Evolutionary conservation across 2,888 invertebrate species (phyloP), one percentile per base, ranked within the genome.

Genomic region (Tipula vernalis): DNA sequence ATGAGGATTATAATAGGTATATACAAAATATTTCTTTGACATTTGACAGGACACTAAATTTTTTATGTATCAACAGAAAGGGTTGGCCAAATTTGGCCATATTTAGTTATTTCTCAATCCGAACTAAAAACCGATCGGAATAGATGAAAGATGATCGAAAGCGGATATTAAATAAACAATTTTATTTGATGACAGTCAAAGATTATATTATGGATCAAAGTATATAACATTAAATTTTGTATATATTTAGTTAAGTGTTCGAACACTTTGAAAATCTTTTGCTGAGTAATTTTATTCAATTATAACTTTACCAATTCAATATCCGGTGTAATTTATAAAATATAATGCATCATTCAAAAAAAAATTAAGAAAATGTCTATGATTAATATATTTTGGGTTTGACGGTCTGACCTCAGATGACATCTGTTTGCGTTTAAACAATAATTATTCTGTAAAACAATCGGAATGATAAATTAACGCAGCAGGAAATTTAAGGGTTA

Each of bases 241-340:
- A 39, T 6, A 28, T 28, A 28, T 28, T 1, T 28, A 39, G 39
- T 39, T 1, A 57, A 57, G 71, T 71, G 71, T 8, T 71, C 10
- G 28, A 71, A 71, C 71, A 51, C 51, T 51, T 15, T 5, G 5
- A 36, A 28, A 83, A 28, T 36, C 41, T 41, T 84, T 39, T 39
- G 84, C 84, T 84, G 84, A 84, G 84, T 84, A 84, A 84, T 84
- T 84, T 84, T 39, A 39, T 84, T 84, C 84, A 84, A 84, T 84
- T 84, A 28, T 28, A 84, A 6, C n/a, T 84, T 39, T 84, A 39
- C 84, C 18, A 84, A 84, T 39, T 84, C 84, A 84, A 84, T 84
- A 39, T 84, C 84, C 84, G 84, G 84, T 84, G 84, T 71, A 71
- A 71, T 28, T 71, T 71, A 71, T 71, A 71, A 51, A 71, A 71